Percentiles rank a stretch among this genome's conserved stretches.
These are phyloP conservation scores for Callyntrura guangdongensis DNA, from an alignment of 2,888 invertebrate genomes.

Conservation along the genomic window DNA sequence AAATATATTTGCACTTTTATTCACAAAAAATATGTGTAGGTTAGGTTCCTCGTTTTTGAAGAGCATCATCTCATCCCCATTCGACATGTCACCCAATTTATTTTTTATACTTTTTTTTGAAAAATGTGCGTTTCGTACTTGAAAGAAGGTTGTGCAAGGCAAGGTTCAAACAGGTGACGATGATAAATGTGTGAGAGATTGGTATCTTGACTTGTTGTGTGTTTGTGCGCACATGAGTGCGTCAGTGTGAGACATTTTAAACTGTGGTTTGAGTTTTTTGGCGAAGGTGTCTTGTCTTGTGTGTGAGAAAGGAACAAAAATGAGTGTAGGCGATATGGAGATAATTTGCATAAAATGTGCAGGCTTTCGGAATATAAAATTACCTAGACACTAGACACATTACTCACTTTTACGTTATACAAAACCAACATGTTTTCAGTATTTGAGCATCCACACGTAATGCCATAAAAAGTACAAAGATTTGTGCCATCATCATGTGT, in stretches of 20 bases:
- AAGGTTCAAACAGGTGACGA: conserved; percentile 50
- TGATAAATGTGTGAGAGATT: background rate
- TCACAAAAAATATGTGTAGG: background rate
- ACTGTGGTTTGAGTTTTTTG: conserved; percentile 52
- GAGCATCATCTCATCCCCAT: conserved; percentile 21
- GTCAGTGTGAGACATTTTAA: conserved; percentile 53
- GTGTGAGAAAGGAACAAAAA: conserved; percentile 21
- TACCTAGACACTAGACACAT: conserved; percentile 20
- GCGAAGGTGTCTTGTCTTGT: conserved; percentile 22
- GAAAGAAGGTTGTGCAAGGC: conserved; percentile 69
- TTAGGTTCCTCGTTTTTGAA: conserved; percentile 11
- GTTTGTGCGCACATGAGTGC: background rate
- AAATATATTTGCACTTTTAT: background rate
- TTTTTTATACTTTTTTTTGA: conserved; percentile 21
- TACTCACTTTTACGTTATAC: conserved; percentile 24
- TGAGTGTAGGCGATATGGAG: conserved; percentile 65
- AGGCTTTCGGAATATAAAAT: conserved; percentile 35
- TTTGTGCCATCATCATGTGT: conserved; percentile 67
- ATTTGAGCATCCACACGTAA: conserved; percentile 39
- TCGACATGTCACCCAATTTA: conserved; percentile 38
- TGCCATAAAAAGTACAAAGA: conserved; percentile 62
- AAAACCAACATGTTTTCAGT: conserved; percentile 25
- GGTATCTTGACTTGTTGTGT: background rate
- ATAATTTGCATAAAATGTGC: conserved; percentile 56
- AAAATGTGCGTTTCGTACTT: conserved; percentile 67